Base-by-base conservation (phyloP, 2,113 vertebrate species). In the Poecile atricapillus region DNA sequence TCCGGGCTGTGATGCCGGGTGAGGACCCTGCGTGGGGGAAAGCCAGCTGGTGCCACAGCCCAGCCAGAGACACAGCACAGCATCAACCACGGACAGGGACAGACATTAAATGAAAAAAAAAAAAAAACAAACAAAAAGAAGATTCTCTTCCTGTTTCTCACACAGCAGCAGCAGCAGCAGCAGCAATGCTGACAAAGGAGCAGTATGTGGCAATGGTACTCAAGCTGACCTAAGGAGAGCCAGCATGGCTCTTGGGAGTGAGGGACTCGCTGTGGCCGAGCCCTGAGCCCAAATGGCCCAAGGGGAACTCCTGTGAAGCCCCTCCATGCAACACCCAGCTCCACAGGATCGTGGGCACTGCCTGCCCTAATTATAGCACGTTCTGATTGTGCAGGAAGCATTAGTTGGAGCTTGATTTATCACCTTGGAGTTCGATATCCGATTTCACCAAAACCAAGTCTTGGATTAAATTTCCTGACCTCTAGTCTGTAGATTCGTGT, bases 191-290 rank as follows among this genome's bases (percentile, higher is more conserved):
- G 16, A 14, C 30, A 69, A 12, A 31, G 37, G 6, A 56, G 30
- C 33, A n/a, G 13, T 2, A 11, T 20, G 19, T 17, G 20, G 50
- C 15, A 5, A 4, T 2, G 5, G 41, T 20, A 30, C 24, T 25
- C 5, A 4, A 8, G n/a, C 33, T 20, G 60, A 43, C 10, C 33
- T 7, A 2, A 35, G 22, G 52, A 71, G 39, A 63, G n/a, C 28
- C 46, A 46, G 20, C 0, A 0, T 0, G 1, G 25, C 35, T 35
- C 50, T 15, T 8, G 9, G 21, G 9, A 25, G 10, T 0, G 5
- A 87, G 73, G 5, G 31, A 35, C 14, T 5, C 16, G 24, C 52
- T 33, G 33, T 5, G 5, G 41, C 33, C 31, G 6, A 67, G 31
- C 25, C 49, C 47, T 15, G n/a, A 69, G 64, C 21, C 41, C 35